Conservation (phyloP, 2,113 vertebrate genomes). For the Alethe diademata region DNA sequence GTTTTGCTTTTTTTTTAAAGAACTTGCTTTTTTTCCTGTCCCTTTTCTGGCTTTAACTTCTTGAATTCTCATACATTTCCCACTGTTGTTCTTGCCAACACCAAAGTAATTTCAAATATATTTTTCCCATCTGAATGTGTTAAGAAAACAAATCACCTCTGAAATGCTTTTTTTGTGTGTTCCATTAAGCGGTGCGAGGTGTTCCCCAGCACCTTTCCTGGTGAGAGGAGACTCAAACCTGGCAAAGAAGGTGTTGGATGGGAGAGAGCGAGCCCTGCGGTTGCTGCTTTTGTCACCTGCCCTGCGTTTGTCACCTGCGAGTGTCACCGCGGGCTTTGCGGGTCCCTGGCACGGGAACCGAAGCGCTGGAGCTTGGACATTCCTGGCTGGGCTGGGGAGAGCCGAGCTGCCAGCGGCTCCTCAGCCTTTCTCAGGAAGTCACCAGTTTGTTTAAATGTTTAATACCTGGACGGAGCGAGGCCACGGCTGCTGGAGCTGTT, state of each 20-base stretch:
- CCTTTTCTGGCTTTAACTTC: not conserved
- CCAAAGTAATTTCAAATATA: not conserved
- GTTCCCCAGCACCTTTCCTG: not conserved
- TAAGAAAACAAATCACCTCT: not conserved
- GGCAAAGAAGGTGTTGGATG: not conserved
- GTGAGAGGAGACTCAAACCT: not conserved
- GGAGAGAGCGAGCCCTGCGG: fast-evolving
- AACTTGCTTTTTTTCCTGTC: not conserved
- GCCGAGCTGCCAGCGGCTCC: too few species aligned
- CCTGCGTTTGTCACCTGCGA: not conserved
- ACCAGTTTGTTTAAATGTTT: not conserved
- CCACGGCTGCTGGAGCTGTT: not conserved
- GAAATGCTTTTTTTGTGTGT: not conserved
- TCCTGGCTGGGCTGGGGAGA: not conserved
- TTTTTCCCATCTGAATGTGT: not conserved
- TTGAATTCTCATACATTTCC: not conserved
- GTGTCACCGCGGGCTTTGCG: too few species aligned
- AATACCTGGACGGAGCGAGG: not conserved
- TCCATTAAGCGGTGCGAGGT: not conserved
- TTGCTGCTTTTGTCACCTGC: not conserved
- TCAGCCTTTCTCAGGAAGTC: fast-evolving
- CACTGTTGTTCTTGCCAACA: not conserved
- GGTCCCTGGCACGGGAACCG: fast-evolving
- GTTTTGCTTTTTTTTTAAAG: not conserved
- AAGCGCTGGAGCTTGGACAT: fast-evolving